A percentile compares a stretch with the other conserved stretches of the same genome.
Evolutionary conservation across 2,888 invertebrate species (phyloP).

Genomic region (Terebella lapidaria): DNA sequence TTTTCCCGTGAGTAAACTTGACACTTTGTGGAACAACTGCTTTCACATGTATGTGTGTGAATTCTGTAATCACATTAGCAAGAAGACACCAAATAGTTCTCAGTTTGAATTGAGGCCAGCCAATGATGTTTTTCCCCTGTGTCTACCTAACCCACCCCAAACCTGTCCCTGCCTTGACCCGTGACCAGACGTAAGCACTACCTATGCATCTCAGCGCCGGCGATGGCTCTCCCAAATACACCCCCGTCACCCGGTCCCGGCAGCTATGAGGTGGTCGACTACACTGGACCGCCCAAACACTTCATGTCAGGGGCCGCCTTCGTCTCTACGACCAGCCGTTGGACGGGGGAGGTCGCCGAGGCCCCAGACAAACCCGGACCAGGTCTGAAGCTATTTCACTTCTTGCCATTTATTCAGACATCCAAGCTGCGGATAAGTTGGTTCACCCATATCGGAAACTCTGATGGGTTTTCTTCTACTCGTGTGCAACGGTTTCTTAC

Average conservation of each 20-base stretch:
- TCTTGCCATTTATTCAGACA: neutral
- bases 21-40: too few relatives aligned
- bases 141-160: too few relatives aligned
- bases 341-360: slow-evolving; percentile 30
- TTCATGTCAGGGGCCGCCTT: slow-evolving; percentile 51
- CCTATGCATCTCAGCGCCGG: slow-evolving; percentile 52
- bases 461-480: too few relatives aligned
- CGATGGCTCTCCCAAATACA: slow-evolving; percentile 47
- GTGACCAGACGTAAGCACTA: slow-evolving; percentile 47
- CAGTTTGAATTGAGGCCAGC: too few relatives aligned
- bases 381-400: slow-evolving; percentile 30
- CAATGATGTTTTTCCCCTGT: too few relatives aligned
- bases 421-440: too few relatives aligned
- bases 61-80: too few relatives aligned
- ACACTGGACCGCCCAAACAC: slow-evolving; percentile 44
- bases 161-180: too few relatives aligned
- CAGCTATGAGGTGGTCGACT: slow-evolving; percentile 43
- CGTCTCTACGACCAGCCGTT: slow-evolving; percentile 49
- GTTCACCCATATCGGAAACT: too few relatives aligned
- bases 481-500: too few relatives aligned
- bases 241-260: slow-evolving; percentile 48
- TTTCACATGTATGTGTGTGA: too few relatives aligned
- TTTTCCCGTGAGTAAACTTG: slow-evolving; percentile 44
- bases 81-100: too few relatives aligned
- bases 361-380: slow-evolving; percentile 39